Conservation (phyloP, 2,113 vertebrate species). For the Paedocypris sp. region DNA sequence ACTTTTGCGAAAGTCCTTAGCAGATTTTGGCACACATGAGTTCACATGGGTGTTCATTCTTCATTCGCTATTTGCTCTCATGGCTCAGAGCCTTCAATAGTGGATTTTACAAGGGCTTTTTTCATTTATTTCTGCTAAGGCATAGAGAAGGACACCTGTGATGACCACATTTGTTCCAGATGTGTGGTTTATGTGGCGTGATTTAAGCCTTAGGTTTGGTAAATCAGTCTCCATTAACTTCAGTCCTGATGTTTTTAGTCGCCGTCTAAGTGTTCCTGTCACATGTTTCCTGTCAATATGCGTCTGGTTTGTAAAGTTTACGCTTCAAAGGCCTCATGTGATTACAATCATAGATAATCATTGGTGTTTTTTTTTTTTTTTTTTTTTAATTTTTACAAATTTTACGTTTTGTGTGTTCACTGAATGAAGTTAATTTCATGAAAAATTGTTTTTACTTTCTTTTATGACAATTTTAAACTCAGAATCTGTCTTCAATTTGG, state of each 20-base stretch:
- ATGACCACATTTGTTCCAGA: constrained; percentile 26
- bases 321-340: constrained; percentile 14
- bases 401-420: no score
- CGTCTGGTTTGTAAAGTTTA: constrained; percentile 13
- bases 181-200: background rate
- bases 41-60: background rate
- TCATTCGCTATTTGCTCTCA: constrained; percentile 22
- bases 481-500: no score
- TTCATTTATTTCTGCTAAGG: background rate
- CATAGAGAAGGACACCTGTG: constrained; percentile 30
- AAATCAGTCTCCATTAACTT: background rate
- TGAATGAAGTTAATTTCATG: no score
- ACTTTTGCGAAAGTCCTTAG: constrained; percentile 11
- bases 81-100: constrained; percentile 10
- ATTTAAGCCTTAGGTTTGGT: background rate
- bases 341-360: no score
- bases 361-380: no score
- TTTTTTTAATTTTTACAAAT: no score
- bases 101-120: constrained; percentile 31
- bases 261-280: background rate
- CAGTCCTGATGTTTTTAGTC: constrained; percentile 7
- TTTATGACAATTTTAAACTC: no score
- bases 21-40: constrained; percentile 4
- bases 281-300: constrained; percentile 8
- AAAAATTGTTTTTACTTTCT: no score